Base-by-base conservation (phyloP, 1,140 invertebrate species). In the Hylyphantes graminicola region DNA sequence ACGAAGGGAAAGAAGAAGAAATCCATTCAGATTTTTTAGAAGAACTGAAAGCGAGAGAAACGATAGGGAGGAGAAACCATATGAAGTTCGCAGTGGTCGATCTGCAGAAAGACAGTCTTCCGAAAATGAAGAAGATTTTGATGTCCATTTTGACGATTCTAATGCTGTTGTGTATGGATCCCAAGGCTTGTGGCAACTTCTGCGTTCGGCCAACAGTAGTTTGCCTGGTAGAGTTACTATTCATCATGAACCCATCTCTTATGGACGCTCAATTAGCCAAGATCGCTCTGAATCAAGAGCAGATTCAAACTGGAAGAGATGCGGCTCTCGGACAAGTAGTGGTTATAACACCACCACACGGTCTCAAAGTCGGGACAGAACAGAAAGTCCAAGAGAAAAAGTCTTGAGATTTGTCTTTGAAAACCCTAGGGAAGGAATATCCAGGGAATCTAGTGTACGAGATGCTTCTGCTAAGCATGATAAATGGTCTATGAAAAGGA, bases 91-190 rank as follows among this genome's bases (percentile, higher is more conserved):
- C 21, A 73, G 65, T 50, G 78, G 73, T 0, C 64, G 72, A 12
- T 81, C 85, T 11, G 63, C 72, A 6, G 85, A 86, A 35, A 78
- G 80, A 53, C 80, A 84, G 48, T 78, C 80, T 3, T 86, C 86
- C 10, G 86, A 86, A 35, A 85, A 79, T 59, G 85, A 86, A 54
- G 86, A 86, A 54, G 86, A 86, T 17, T 86, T 67, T 73, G 81
- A 85, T 21, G 59, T 86, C 1, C 82, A 75, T 21, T 85, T 74
- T 70, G 83, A 86, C 55, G 82, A 85, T 75, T 78, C 75, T 17
- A 77, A 53, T 53, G 74, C 86, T 53, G 82, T 85, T 12, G 73
- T 85, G 1, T 86, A 86, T 73, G 86, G 86, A 17, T 86, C 86
- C 7, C 81, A 86, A 61, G 86, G 86, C n/a, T 70, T 86, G n/a